A percentile compares a stretch with the other conserved stretches of the same genome.
Conservation (phyloP, 2,888 invertebrate species). For the Mesorhabditis belari region DNA sequence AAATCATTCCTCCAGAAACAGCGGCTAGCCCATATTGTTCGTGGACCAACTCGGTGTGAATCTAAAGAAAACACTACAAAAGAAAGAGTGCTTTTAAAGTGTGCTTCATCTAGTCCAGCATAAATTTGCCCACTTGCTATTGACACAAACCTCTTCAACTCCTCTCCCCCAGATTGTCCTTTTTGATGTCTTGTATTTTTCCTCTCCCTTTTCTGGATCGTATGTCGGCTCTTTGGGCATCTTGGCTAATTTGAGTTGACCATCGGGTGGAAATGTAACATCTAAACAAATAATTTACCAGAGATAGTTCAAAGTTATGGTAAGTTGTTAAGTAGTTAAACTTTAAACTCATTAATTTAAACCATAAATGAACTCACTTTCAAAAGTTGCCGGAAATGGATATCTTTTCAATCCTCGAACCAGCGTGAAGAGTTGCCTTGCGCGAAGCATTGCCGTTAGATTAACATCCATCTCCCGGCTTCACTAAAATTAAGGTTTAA, state of each 20-base stretch:
- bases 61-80: conserved; percentile 2
- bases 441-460: too few relatives aligned
- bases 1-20: conserved; percentile 55
- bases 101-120: too few relatives aligned
- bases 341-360: neutral
- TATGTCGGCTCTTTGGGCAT: conserved; percentile 49
- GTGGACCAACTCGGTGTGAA: conserved; percentile 78
- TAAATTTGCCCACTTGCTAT: too few relatives aligned
- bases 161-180: conserved; percentile 49
- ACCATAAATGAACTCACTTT: conserved; percentile 29
- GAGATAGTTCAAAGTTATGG: neutral
- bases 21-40: conserved; percentile 89
- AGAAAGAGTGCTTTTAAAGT: too few relatives aligned
- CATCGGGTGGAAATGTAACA: conserved; percentile 47
- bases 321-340: neutral
- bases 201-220: conserved; percentile 42
- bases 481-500: too few relatives aligned
- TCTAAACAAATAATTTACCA: conserved; percentile 23
- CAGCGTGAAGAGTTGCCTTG: neutral
- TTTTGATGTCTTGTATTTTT: conserved; percentile 44
- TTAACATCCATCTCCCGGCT: too few relatives aligned
- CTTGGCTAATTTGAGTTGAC: conserved; percentile 37
- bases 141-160: conserved; percentile 41
- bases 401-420: conserved; percentile 35
- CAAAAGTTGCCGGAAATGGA: conserved; percentile 46